Evolutionary conservation across 2,888 invertebrate species (phyloP).

Genomic region (Lingula anatina): DNA sequence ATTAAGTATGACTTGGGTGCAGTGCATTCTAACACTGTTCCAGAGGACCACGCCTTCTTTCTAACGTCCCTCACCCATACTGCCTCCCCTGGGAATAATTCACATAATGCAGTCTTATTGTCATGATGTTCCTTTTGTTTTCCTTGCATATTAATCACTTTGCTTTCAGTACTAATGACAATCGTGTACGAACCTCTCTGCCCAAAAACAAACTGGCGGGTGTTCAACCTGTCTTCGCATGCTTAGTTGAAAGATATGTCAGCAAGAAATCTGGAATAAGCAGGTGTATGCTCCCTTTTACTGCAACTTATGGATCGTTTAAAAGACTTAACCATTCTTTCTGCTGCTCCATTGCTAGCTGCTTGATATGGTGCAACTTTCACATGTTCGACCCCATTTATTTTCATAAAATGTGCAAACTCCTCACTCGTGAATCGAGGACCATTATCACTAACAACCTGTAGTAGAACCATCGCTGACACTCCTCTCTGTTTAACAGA

Average conservation of each 20-base stretch:
- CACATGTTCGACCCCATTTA: conserved; percentile 18
- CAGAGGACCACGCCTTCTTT: not conserved
- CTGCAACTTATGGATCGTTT: conserved; percentile 7
- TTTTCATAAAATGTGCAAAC: conserved; percentile 21
- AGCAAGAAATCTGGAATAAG: not conserved
- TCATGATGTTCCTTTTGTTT: not conserved
- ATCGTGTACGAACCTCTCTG: not conserved
- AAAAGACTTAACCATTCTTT: conserved; percentile 22
- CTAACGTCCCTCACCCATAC: not conserved
- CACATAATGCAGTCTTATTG: not conserved
- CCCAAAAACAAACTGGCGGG: not conserved
- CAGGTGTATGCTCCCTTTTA: not conserved
- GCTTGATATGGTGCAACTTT: conserved; percentile 25
- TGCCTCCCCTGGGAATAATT: not conserved
- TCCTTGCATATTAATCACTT: not conserved
- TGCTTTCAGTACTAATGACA: not conserved
- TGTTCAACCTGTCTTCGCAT: not conserved
- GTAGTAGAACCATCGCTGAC: conserved; percentile 23
- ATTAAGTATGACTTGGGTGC: too few species aligned
- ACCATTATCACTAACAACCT: conserved; percentile 39
- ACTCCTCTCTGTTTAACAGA: too few species aligned
- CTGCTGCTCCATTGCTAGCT: conserved; percentile 28
- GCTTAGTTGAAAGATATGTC: not conserved
- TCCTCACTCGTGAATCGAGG: conserved; percentile 24
- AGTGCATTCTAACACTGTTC: too few species aligned